Evolutionary conservation across 2,888 invertebrate species (phyloP).

Genomic region (Heliconius sara): DNA sequence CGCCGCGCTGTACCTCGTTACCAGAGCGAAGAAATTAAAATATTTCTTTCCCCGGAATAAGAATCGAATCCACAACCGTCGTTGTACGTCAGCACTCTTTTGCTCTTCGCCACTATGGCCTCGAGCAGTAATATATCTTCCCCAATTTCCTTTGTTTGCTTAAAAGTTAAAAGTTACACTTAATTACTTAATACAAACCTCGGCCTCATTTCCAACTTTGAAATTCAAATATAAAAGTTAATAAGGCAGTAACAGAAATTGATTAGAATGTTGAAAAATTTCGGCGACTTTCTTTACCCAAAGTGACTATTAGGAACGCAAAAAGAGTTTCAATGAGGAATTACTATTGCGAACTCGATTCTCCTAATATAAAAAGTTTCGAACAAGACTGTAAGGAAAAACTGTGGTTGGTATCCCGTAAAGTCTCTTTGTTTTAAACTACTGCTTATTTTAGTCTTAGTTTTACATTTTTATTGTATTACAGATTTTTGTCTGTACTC

Average conservation of each 20-base stretch:
- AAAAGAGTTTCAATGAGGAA: constrained; percentile 28
- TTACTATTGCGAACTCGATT: constrained; percentile 17
- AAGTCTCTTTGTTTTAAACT: constrained; percentile 7
- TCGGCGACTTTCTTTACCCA: constrained; percentile 18
- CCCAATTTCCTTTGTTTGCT: not conserved
- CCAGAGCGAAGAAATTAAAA: too few species aligned
- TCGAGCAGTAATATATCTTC: too few species aligned
- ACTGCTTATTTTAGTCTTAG: not conserved
- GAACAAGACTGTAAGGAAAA: constrained; percentile 31
- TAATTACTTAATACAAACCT: constrained; percentile 14
- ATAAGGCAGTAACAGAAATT: constrained; percentile 15
- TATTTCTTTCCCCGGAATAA: too few species aligned
- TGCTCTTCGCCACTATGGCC: too few species aligned
- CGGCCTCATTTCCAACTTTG: constrained; percentile 13
- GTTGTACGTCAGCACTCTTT: too few species aligned
- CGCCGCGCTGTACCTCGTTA: too few species aligned
- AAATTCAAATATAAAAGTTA: constrained; percentile 13
- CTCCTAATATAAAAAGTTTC: constrained; percentile 39
- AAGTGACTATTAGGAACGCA: constrained; percentile 18
- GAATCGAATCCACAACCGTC: too few species aligned
- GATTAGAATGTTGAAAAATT: constrained; percentile 30
- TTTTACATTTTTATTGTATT: too few species aligned
- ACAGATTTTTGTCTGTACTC: too few species aligned
- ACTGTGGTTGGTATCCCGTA: constrained; percentile 13
- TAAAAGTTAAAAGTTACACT: constrained; percentile 4